These are phyloP conservation scores for Tylochromis polylepis DNA, from an alignment of 2,113 vertebrate genomes.

Conservation along the genomic window DNA sequence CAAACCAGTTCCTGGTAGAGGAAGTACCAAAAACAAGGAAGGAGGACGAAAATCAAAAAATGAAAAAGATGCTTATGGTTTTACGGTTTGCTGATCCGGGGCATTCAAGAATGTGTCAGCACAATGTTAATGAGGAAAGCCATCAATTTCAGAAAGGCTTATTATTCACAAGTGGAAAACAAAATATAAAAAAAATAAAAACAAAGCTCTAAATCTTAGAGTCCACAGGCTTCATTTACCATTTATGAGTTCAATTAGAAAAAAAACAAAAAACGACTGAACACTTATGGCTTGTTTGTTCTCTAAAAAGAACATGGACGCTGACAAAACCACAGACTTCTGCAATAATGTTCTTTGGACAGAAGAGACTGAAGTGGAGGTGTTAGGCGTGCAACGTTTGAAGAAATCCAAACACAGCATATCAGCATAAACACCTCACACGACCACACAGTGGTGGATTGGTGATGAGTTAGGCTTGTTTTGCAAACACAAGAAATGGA, in stretches of 20 bases:
- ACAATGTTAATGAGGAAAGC: background rate
- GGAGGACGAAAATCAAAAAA: accelerated
- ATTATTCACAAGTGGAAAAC: background rate
- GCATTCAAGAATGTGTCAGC: background rate
- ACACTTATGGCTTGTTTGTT: background rate
- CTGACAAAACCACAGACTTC: too few species aligned
- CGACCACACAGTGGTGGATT: too few species aligned
- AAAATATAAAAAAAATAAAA: accelerated
- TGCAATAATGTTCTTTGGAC: too few species aligned
- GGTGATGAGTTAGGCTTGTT: too few species aligned
- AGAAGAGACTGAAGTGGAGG: too few species aligned
- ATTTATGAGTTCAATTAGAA: accelerated
- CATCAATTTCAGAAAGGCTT: background rate
- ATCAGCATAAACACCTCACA: too few species aligned
- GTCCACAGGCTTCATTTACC: background rate
- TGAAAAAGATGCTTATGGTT: background rate
- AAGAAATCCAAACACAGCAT: too few species aligned
- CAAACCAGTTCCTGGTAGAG: background rate
- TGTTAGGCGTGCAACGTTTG: too few species aligned
- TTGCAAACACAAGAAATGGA: too few species aligned
- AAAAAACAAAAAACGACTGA: background rate
- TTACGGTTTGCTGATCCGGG: background rate
- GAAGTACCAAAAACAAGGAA: background rate
- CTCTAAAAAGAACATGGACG: background rate
- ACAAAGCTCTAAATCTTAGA: accelerated